A percentile compares a stretch with the other conserved stretches of the same genome.
Evolutionary conservation across 2,113 vertebrate species (phyloP).

Genomic region (Xyliphius kryptos): DNA sequence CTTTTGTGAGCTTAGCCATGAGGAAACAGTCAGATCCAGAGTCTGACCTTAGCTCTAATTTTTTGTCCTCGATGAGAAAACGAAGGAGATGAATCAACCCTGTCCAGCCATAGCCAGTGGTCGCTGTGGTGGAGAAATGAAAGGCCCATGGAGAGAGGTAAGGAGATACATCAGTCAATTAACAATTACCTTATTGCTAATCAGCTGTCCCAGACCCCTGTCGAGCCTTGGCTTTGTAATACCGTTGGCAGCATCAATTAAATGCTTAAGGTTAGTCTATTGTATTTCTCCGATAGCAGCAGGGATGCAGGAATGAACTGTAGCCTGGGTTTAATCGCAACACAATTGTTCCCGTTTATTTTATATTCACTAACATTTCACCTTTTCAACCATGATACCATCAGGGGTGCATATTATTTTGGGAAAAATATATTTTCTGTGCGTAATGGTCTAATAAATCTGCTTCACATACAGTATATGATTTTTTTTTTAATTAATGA

Average conservation of each 20-base stretch:
- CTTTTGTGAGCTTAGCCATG: too few relatives aligned
- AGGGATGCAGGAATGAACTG: slow-evolving; percentile 44
- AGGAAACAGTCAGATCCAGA: too few relatives aligned
- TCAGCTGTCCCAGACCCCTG: slow-evolving; percentile 64
- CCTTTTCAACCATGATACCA: too few relatives aligned
- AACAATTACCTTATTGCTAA: slow-evolving; percentile 76
- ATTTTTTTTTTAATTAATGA: too few relatives aligned
- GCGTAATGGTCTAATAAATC: too few relatives aligned
- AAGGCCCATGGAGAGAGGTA: slow-evolving; percentile 60
- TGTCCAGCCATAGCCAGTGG: slow-evolving; percentile 50
- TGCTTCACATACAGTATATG: too few relatives aligned
- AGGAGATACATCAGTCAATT: slow-evolving; percentile 71
- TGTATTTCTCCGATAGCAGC: slow-evolving; percentile 69
- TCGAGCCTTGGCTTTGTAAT: slow-evolving; percentile 60
- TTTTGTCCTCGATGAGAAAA: slow-evolving; percentile 52
- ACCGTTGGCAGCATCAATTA: slow-evolving; percentile 68
- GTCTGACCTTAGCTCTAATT: too few relatives aligned
- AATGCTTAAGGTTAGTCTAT: slow-evolving; percentile 79
- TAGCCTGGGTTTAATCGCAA: slow-evolving; percentile 50
- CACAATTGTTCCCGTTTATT: slow-evolving; percentile 48
- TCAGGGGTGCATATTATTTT: too few relatives aligned
- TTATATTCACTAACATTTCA: too few relatives aligned
- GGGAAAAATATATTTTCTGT: too few relatives aligned
- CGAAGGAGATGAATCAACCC: slow-evolving; percentile 57
- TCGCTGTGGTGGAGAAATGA: slow-evolving; percentile 58